Base-by-base conservation (phyloP, 2,797 vertebrate genomes). In the Silurus aristotelis region DNA sequence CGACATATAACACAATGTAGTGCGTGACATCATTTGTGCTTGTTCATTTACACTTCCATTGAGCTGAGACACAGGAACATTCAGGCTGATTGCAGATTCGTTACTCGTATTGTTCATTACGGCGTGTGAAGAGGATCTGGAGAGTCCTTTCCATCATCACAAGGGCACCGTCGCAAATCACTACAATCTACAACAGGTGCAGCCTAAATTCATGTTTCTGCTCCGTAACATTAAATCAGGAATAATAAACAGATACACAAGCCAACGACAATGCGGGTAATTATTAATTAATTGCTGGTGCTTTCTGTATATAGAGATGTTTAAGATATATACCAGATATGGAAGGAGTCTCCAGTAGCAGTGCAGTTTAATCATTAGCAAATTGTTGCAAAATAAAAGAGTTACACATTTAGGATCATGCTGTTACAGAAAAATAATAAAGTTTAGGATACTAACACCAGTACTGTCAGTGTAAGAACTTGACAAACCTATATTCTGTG, bases 121-220 rank as follows among this genome's bases (percentile, higher is more conserved):
- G 15, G 22, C 56, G 60, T 5, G 22, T 60, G 52, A 55, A 58
- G 79, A 56, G 75, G 56, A 60, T 60, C 56, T 77, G 56, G 56
- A 77, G 75, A 60, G 75, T 43, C 75, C 75, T 77, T 75, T 17
- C 19, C 27, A 52, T 77, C 56, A 58, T 77, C 75, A 60, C 46
- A 22, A 67, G 46, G 17, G 64, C 63, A 19, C 46, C 12, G n/a
- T 81, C 19, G 25, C 46, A 81, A 19, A 81, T 27, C 79, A 66
- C 79, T 81, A 55, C 79, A 81, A 6, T 77, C 27, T 22, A 52
- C 17, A 52, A 31, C 64, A 81, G 79, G 79, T 81, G 79, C 63
- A 81, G 64, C 46, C 46, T 55, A 19, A 67, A 81, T 81, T 31
- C 75, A 38, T 77, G 55, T 58, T 77, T 58, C 55, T 67, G 60